phyloP scores from a whole-genome alignment of 2,113 vertebrate species.

The Gnathonemus longibarbis region DNA sequence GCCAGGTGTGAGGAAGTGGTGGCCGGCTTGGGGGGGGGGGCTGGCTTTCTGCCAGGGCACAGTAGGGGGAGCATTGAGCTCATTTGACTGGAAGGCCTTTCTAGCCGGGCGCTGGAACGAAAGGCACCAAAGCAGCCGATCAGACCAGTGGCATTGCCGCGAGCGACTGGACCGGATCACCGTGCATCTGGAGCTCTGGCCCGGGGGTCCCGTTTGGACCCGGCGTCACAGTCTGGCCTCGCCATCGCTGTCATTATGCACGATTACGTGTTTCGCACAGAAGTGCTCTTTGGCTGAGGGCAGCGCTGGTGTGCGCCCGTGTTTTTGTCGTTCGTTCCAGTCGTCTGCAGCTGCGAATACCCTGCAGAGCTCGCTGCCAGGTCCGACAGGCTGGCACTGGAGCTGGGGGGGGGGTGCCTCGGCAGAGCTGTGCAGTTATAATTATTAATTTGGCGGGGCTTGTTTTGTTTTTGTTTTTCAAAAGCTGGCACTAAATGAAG shows the following conservation, averaged over 20 bases:
- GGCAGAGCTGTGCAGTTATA: neutral
- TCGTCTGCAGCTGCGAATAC: neutral
- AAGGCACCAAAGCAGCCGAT: neutral
- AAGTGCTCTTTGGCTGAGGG: neutral
- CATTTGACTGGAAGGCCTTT: neutral
- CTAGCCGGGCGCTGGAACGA: neutral
- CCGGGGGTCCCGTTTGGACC: neutral
- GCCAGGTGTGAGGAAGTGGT: neutral
- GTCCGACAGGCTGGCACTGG: neutral
- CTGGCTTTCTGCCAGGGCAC: neutral
- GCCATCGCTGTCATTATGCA: neutral
- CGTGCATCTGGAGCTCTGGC: neutral
- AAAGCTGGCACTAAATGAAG: neutral
- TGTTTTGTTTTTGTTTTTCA: slow-evolving; percentile 6
- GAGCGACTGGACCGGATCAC: neutral
- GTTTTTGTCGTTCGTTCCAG: neutral
- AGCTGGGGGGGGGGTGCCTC: neutral
- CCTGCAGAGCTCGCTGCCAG: neutral
- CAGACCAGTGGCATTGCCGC: neutral
- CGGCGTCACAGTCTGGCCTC: neutral
- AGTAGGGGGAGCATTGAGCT: neutral
- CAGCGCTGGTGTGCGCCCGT: neutral
- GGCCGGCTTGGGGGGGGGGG: neutral
- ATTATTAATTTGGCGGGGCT: neutral
- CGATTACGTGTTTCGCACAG: neutral